Conservation (phyloP, 2,797 vertebrate species). For the Danionella dracula region DNA sequence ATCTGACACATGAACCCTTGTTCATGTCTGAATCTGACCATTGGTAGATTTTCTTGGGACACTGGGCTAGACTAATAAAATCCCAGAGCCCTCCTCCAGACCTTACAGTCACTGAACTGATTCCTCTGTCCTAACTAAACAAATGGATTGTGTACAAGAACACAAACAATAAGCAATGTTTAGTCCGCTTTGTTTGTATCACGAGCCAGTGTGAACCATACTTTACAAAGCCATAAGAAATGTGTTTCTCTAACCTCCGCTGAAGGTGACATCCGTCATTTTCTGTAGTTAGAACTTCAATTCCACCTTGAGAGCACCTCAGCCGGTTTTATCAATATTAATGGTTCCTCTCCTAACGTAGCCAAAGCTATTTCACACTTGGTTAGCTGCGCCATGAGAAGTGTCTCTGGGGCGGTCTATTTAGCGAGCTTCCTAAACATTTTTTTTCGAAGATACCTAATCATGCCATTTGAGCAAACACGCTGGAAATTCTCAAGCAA, state of each 20-base stretch:
- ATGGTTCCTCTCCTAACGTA: slow-evolving; percentile 75
- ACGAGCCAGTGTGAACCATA: slow-evolving; percentile 16
- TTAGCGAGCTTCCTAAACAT: slow-evolving; percentile 71
- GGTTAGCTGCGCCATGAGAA: slow-evolving; percentile 73
- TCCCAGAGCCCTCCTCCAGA: too few species aligned
- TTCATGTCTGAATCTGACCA: too few species aligned
- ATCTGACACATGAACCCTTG: too few species aligned
- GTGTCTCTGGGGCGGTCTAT: slow-evolving; percentile 72
- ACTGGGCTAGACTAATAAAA: too few species aligned
- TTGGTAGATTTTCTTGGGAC: too few species aligned
- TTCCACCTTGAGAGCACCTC: slow-evolving; percentile 75
- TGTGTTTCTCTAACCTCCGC: slow-evolving; percentile 55
- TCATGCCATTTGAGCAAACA: slow-evolving; percentile 61
- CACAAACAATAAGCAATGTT: too few species aligned
- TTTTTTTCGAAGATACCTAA: slow-evolving; percentile 71
- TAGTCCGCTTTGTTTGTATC: too few species aligned
- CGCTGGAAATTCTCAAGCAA: slow-evolving; percentile 53
- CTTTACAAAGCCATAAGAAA: slow-evolving; percentile 46
- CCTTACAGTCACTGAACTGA: too few species aligned
- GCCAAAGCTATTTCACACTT: slow-evolving; percentile 83
- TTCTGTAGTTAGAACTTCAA: slow-evolving; percentile 68
- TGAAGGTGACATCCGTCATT: slow-evolving; percentile 78
- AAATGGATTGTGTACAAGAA: too few species aligned
- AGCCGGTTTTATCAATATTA: slow-evolving; percentile 78
- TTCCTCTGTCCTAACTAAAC: too few species aligned